These are phyloP conservation scores for Bufotes viridis DNA, from an alignment of 2,797 vertebrate genomes.

Conservation along the genomic window DNA sequence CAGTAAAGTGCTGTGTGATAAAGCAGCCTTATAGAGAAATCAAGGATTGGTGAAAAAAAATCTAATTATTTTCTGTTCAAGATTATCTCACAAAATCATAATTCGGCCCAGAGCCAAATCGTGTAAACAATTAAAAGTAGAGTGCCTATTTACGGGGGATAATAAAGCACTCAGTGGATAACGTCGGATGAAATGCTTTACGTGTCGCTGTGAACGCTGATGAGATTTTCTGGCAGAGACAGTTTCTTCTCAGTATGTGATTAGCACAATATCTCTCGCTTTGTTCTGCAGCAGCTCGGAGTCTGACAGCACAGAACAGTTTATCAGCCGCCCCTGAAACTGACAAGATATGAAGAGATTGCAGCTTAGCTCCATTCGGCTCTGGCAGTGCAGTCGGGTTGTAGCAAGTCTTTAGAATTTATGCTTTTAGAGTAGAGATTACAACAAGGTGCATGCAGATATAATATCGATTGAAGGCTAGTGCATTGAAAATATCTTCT, in stretches of 20 bases:
- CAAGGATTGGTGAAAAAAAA: not conserved
- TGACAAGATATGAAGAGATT: conserved; percentile 31
- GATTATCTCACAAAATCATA: not conserved
- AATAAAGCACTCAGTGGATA: conserved; percentile 19
- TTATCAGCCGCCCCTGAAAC: conserved; percentile 14
- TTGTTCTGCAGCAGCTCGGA: conserved; percentile 23
- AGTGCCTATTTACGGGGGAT: conserved; percentile 24
- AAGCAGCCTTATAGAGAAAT: not conserved
- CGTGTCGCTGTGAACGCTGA: conserved; percentile 5
- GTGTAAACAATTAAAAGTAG: conserved; percentile 23
- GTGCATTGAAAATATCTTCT: not conserved
- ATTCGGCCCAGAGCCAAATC: conserved; percentile 10
- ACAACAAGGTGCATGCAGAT: not conserved
- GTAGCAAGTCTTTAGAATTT: not conserved
- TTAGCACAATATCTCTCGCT: conserved; percentile 32
- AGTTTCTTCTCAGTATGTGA: conserved; percentile 13
- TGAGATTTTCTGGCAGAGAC: conserved; percentile 11
- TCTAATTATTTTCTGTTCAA: not conserved
- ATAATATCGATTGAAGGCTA: not conserved
- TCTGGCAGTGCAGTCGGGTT: not conserved
- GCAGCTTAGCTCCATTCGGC: not conserved
- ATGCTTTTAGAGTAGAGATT: not conserved
- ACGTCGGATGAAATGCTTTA: conserved; percentile 6
- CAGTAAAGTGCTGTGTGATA: not conserved
- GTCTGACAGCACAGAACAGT: conserved; percentile 4